These are phyloP conservation scores for Trichonephila clavipes DNA, from an alignment of 1,140 invertebrate species.

Conservation along the genomic window DNA sequence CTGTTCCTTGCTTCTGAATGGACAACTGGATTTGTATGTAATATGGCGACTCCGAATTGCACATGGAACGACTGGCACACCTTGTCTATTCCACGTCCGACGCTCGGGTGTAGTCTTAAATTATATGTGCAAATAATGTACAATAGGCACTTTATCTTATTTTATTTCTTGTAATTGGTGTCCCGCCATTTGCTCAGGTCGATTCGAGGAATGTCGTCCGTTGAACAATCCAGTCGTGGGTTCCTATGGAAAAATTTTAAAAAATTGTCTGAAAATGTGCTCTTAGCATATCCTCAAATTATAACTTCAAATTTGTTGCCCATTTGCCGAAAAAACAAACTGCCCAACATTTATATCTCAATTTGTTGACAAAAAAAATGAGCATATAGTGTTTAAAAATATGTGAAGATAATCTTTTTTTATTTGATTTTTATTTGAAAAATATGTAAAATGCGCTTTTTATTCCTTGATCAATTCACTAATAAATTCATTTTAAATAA, in stretches of 20 bases:
- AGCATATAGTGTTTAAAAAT: too few species aligned
- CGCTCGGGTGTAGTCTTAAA: conserved; percentile 62
- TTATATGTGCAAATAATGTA: conserved; percentile 72
- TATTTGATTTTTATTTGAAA: too few species aligned
- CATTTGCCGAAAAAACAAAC: too few species aligned
- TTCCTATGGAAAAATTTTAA: conserved; percentile 76
- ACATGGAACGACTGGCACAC: conserved; percentile 45
- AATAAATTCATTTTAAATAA: too few species aligned
- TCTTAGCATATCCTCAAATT: too few species aligned
- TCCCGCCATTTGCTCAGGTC: conserved; percentile 78
- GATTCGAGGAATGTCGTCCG: conserved; percentile 78
- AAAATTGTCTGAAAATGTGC: too few species aligned
- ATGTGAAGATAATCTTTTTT: too few species aligned
- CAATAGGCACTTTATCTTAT: not conserved
- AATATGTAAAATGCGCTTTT: too few species aligned
- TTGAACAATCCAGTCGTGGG: conserved; percentile 78
- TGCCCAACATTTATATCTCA: too few species aligned
- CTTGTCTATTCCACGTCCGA: not conserved
- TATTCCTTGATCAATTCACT: too few species aligned
- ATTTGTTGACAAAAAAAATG: too few species aligned
- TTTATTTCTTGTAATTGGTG: conserved; percentile 76
- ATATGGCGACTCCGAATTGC: conserved; percentile 50
- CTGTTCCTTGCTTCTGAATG: not conserved
- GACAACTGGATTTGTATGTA: not conserved
- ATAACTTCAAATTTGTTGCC: too few species aligned